Base-by-base conservation (phyloP, 2,113 vertebrate genomes). In the Natator depressus region DNA sequence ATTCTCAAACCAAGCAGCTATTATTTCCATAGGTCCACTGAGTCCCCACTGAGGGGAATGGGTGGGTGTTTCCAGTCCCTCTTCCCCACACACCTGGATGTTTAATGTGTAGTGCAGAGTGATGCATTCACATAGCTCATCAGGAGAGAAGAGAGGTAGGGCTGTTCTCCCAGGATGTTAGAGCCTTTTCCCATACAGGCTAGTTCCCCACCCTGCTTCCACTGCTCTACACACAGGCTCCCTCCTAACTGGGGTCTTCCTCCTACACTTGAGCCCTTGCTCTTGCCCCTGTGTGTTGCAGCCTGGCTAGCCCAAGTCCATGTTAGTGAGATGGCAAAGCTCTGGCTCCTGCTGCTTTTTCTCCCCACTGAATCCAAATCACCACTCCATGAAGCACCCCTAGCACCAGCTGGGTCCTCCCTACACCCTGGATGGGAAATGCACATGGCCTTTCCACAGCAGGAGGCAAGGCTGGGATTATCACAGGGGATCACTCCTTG, bases 51-150 rank as follows among this genome's bases (percentile, higher is more conserved):
- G 79, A 69, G 83, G 89, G 89, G 85, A 95, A 89, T 75, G 89
- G 89, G 89, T 12, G 88, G 85, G 88, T 93, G 54, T 81, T 83
- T 93, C 93, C 83, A 79, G 86, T 95, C 92, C 93, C 62, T 47
- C 85, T 89, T 82, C 80, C 85, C 78, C 46, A 83, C 62, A n/a
- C 35, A 6, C n/a, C 38, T 42, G 69, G 69, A 76, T 91, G 65
- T 95, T 87, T 94, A 82, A 76, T 42, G 42, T 42, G 72, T 38
- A 6, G 91, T 85, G 75, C 75, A 46, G 38, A 76, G 20, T 76
- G 42, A 76, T 46, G 85, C 3, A 5, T n/a, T 91, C 69, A 76
- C 1, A 6, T n/a, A 91, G 27, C 24, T 46, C 87, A 25, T 0
- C 27, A 10, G 72, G 62, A 3, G 1, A 24, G n/a, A 46, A 13